A percentile compares a stretch with the other conserved stretches of the same genome.
Conservation (phyloP, 53 echinoderm and acorn worm species). For the Echinarachnius parma region DNA sequence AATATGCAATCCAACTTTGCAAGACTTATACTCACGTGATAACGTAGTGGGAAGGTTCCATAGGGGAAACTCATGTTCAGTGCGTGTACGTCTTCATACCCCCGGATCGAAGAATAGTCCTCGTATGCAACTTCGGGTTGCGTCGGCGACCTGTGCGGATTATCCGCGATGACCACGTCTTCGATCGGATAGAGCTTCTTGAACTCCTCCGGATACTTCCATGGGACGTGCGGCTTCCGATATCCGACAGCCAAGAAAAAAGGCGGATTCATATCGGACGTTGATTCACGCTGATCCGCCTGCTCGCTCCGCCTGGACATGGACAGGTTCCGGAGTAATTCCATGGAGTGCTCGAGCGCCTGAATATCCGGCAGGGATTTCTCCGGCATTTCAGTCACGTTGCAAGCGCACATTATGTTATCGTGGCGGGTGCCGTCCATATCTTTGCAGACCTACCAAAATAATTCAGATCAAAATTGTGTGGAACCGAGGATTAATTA, state of each 20-base stretch:
- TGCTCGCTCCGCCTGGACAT: background rate
- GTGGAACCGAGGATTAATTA: no score
- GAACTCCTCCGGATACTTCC: conserved; percentile 76
- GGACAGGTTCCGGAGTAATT: conserved; percentile 16
- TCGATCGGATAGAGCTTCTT: conserved; percentile 65
- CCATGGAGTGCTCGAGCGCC: background rate
- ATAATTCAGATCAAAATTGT: no score
- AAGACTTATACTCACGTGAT: conserved; percentile 81
- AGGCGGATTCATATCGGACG: conserved; percentile 36
- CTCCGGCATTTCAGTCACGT: conserved; percentile 56
- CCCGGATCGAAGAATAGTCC: conserved; percentile 42
- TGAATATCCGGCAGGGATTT: conserved; percentile 79
- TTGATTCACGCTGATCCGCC: background rate
- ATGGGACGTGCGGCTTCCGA: conserved; percentile 86
- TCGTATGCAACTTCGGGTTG: conserved; percentile 72
- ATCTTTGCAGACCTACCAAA: conserved; percentile 65
- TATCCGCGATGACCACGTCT: conserved; percentile 56
- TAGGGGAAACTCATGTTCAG: conserved; percentile 69
- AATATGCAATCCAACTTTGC: no score
- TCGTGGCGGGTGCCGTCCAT: conserved; percentile 62
- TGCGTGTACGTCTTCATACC: conserved; percentile 62
- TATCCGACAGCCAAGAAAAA: conserved; percentile 86
- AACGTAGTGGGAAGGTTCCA: conserved; percentile 66
- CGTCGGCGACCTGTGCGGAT: conserved; percentile 53
- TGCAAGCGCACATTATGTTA: conserved; percentile 73